Base-by-base conservation (phyloP, 2,888 invertebrate species). In the Apamea sordens region DNA sequence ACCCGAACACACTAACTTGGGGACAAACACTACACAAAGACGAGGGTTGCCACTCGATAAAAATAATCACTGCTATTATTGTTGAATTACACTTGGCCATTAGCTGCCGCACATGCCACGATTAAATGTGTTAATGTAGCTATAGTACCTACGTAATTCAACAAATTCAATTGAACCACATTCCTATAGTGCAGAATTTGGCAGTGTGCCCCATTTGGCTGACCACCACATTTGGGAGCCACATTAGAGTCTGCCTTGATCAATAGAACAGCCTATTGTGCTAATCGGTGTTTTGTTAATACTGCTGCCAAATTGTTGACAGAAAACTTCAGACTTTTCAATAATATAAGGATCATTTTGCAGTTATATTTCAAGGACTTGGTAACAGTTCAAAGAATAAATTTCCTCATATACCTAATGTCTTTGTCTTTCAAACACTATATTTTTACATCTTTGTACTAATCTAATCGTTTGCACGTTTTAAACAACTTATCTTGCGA, bases 121-220 rank as follows among this genome's bases (percentile, higher is more conserved):
- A 64, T 76, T 78, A 79, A 83, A 80, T 75, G 69, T 80, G 74
- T 79, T 72, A 77, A 88, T 77, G 79, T 85, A 67, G 67, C 59
- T 77, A 56, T 82, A 80, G 78, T 81, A 61, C 61, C 15, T 15
- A 61, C 61, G 7, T 28, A 71, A 77, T 82, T 80, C 77, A 85
- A 85, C 83, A 82, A 87, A 88, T 88, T 87, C 83, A 88, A 88
- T 88, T 80, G 80, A 70, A 83, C 88, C 81, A 76, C 85, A 85
- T 83, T 88, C 61, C 82, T 85, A 68, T 76, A 81, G 56, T 78
- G 78, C 76, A 81, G 81, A 85, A 88, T 88, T 88, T 89, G 89
- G 88, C 88, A 88, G 44, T 78, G 68, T 86, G 87, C 89, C 87
- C 76, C 73, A 80, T 84, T 87, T 73, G 71, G 84, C 59, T 78